Percentiles rank a stretch among this genome's conserved stretches.
phyloP scores from a whole-genome alignment of 2,797 vertebrate genomes.

The Chromis chromis region DNA sequence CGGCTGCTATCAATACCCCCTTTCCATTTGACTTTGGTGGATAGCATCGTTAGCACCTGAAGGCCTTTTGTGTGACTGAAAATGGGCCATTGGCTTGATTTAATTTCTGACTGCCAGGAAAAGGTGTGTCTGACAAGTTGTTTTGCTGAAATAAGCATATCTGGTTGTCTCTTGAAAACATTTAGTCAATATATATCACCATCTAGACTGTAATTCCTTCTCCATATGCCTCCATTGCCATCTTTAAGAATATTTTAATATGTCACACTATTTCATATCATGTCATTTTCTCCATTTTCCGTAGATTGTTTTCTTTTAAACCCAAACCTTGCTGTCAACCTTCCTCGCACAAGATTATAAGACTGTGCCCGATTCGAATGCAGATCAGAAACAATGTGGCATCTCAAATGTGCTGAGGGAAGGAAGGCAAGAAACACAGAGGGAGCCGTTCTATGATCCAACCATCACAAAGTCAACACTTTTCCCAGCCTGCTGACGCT shows the following conservation, averaged over 20 bases:
- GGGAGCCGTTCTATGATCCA: constrained; percentile 22
- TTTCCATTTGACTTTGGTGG: constrained; percentile 55
- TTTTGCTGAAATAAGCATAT: constrained; percentile 25
- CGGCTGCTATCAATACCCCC: constrained; percentile 51
- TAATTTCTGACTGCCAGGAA: constrained; percentile 58
- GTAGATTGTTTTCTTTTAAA: constrained; percentile 1
- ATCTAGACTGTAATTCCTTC: not conserved
- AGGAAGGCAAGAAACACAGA: constrained; percentile 1
- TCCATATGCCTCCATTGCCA: constrained; percentile 3
- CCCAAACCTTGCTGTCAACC: constrained; percentile 7
- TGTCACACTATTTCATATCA: constrained; percentile 5
- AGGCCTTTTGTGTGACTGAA: constrained; percentile 61
- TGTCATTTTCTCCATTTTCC: not conserved
- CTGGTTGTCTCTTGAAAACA: not conserved
- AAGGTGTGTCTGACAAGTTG: constrained; percentile 58
- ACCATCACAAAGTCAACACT: constrained; percentile 13
- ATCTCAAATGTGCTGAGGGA: constrained; percentile 2
- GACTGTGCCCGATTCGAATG: constrained; percentile 25
- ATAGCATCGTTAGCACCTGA: constrained; percentile 70
- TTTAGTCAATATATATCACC: not conserved
- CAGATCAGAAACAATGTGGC: constrained; percentile 38
- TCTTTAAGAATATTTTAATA: not conserved
- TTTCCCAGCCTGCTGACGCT: constrained; percentile 11
- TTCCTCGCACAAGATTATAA: not conserved
- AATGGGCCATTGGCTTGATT: constrained; percentile 58